Conservation (phyloP, 2,888 invertebrate species). For the Ectemnius lituratus region DNA sequence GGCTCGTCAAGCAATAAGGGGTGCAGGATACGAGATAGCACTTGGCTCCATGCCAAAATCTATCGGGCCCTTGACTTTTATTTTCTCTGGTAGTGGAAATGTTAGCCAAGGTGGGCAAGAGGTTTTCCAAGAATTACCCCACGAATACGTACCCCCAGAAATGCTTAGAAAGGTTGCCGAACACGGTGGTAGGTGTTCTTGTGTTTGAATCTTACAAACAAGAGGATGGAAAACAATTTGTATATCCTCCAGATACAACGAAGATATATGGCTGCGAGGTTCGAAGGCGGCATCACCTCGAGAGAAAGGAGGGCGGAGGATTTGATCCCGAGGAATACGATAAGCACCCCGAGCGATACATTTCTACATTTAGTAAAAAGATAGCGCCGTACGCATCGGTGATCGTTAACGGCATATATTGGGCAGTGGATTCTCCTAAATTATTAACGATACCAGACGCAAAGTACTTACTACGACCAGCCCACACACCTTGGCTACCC, state of each 20-base stretch:
- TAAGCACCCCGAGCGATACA: constrained; percentile 94
- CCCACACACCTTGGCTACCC: constrained; percentile 95
- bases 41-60: constrained; percentile 97
- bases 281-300: constrained; percentile 94
- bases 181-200: constrained; percentile 88
- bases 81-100: constrained; percentile 98
- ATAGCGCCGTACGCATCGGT: constrained; percentile 99
- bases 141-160: constrained; percentile 98
- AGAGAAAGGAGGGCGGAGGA: constrained; percentile 94
- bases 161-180: constrained; percentile 96
- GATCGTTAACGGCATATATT: constrained; percentile 98
- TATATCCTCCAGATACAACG: constrained; percentile 84
- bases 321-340: constrained; percentile 95
- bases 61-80: constrained; percentile 97
- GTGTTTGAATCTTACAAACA: too few relatives aligned
- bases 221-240: too few relatives aligned
- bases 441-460: constrained; percentile 98
- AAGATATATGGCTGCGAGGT: constrained; percentile 98
- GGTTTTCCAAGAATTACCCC: constrained; percentile 97
- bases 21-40: constrained; percentile 99
- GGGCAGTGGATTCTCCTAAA: constrained; percentile 98
- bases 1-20: constrained; percentile 97
- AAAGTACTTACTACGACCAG: constrained; percentile 92
- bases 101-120: constrained; percentile 94
- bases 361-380: constrained; percentile 96